Evolutionary conservation across 1,140 invertebrate genomes (phyloP), one percentile per base, ranked within the genome.

Genomic region (Macrobrachium nipponense): DNA sequence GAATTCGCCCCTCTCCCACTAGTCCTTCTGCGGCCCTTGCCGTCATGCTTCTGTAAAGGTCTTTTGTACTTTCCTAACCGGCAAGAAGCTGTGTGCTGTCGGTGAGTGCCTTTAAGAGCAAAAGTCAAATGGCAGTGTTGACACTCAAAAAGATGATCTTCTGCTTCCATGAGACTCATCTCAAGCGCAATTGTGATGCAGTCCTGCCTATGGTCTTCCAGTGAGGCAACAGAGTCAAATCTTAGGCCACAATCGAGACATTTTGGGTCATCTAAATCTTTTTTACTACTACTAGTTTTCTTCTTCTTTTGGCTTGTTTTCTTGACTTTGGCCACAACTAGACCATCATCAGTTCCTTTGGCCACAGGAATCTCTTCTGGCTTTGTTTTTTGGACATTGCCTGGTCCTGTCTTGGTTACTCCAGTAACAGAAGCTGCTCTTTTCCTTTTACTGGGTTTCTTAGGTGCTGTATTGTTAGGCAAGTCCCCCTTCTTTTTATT

Each of bases 91-190:
- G 81, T 87, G 51, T 89, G 88, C 61, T 89, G 87, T 59, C 86
- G 72, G 36, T 89, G 88, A 5, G 88, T 89, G 20, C 85, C 86
- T 72, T 89, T 89, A 7, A 81, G 79, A 20, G 88, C 88, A 82
- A 89, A 89, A 20, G 88, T 89, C 58, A 89, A 78, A 43, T 89
- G 88, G 72, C 88, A 89, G 72, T 89, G 81, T 20, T 86, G 88
- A 62, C 88, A 89, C 78, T 89, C 88, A 77, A 84, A 89, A 12
- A 89, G 88, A 62, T 89, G 77, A 59, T 89, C 88, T 51, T 89
- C 88, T 7, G 88, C 88, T 62, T 86, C 76, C 88, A 89, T 89
- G 36, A 89, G 70, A 72, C 88, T 87, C 88, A 89, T 89, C 66
- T 87, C 88, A 78, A 87, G 87, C 61, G 86, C 88, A 44, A 89